Evolutionary conservation across 2,113 vertebrate genomes (phyloP).

Genomic region (Melanostigma gelatinosum): DNA sequence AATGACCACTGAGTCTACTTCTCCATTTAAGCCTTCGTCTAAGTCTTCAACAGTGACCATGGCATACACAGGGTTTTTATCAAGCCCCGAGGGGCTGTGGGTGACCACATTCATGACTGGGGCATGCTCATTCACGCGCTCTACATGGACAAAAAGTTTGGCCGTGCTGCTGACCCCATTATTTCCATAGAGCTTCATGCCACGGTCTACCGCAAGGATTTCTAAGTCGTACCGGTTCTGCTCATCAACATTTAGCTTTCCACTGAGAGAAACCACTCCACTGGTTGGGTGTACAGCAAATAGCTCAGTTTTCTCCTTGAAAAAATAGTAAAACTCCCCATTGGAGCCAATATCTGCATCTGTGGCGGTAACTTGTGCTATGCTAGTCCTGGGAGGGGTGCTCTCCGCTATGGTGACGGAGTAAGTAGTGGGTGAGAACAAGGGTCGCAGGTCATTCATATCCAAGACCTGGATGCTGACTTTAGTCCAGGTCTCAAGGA

Average conservation of each 20-base stretch:
- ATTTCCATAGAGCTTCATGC: constrained; percentile 98
- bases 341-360: constrained; percentile 98
- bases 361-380: constrained; percentile 98
- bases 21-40: constrained; percentile 93
- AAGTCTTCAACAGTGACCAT: constrained; percentile 89
- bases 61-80: constrained; percentile 88
- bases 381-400: constrained; percentile 96
- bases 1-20: constrained; percentile 91
- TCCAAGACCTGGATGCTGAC: constrained; percentile 96
- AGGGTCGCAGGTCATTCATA: constrained; percentile 98
- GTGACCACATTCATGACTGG: constrained; percentile 87
- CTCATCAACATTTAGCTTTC: constrained; percentile 89
- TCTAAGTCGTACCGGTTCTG: constrained; percentile 93
- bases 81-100: constrained; percentile 84
- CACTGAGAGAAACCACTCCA: constrained; percentile 94
- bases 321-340: constrained; percentile 99
- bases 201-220: constrained; percentile 95
- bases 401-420: constrained; percentile 95
- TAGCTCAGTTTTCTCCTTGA: constrained; percentile 93
- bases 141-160: constrained; percentile 95
- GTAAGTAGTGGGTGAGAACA: constrained; percentile 98
- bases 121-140: constrained; percentile 91
- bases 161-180: constrained; percentile 98
- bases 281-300: constrained; percentile 97
- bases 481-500: constrained; percentile 96